Evolutionary conservation across 2,888 invertebrate species (phyloP), one percentile per base, ranked within the genome.

Genomic region (Cantharis flavilabris): DNA sequence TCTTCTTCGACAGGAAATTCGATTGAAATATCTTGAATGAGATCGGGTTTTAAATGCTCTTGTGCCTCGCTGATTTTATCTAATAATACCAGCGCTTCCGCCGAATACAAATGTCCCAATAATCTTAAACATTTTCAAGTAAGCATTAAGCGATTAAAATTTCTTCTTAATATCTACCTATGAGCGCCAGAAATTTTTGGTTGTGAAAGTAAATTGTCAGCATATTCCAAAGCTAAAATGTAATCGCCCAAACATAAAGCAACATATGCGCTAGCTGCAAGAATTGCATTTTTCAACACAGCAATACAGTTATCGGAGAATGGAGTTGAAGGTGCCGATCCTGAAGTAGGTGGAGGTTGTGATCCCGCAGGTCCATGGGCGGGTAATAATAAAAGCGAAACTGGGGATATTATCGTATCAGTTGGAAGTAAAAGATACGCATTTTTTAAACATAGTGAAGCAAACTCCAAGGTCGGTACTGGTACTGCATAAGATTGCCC

Each of bases 401-500:
- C 91, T 9, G 87, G 86, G 14, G 86, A 84, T 3, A 84, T 78
- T 4, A 84, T 85, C 13, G 86, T 85, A 73, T 88, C 90, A 26
- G 91, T 90, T 0, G 94, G 93, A 49, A 97, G 88, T 72, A 96
- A 89, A 9, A 92, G 90, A 33, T 94, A 89, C 11, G 98, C 97
- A 89, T 97, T 98, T 81, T 95, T 92, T 73, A 98, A 89, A 88
- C 98, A 98, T 26, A 97, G 89, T 0, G 94, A 93, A 3, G 96
- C 97, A 90, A 98, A 98, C 89, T 97, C 97, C 82, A 98, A 88
- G 9, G 96, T 96, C 7, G 97, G 92, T 71, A 95, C 94, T 16
- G 97, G 97, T 81, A 97, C 95, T 1, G 96, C 96, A 84, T 94
- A 94, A 0, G 96, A 94, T 83, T 95, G 93, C 71, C 93, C 92